phyloP scores from a whole-genome alignment of 2,888 invertebrate genomes.

The Tupiocoris notatus region DNA sequence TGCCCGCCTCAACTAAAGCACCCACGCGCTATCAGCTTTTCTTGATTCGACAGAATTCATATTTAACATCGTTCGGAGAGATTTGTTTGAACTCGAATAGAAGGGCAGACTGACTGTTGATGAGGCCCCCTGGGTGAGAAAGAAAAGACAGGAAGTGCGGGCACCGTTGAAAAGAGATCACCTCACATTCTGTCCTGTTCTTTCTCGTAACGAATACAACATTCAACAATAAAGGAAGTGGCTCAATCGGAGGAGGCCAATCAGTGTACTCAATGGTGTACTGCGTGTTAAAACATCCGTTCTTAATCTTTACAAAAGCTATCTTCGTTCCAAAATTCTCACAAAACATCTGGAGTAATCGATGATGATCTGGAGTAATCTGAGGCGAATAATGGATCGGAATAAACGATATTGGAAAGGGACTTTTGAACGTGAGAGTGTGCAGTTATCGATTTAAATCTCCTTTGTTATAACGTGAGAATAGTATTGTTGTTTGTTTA shows the following conservation, averaged over 20 bases:
- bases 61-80: neutral
- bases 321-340: too few relatives aligned
- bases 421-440: too few relatives aligned
- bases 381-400: too few relatives aligned
- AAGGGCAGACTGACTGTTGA: neutral
- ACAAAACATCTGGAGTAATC: too few relatives aligned
- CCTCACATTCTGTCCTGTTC: neutral
- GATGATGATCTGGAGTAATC: too few relatives aligned
- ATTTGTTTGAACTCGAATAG: neutral
- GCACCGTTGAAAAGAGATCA: conserved; percentile 13
- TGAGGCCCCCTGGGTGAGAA: conserved; percentile 1
- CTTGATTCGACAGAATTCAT: too few relatives aligned
- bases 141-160: conserved; percentile 36
- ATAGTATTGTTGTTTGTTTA: too few relatives aligned
- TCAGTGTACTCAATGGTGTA: conserved; percentile 7
- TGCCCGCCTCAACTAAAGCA: too few relatives aligned
- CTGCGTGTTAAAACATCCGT: neutral
- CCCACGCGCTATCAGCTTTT: too few relatives aligned
- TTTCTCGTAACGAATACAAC: neutral
- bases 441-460: too few relatives aligned
- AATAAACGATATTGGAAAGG: too few relatives aligned
- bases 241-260: conserved; percentile 35
- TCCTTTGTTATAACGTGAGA: too few relatives aligned
- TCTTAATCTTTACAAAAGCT: neutral
- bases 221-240: conserved; percentile 27